Base-by-base conservation (phyloP, 2,797 vertebrate genomes). In the Onychomys torridus region DNA sequence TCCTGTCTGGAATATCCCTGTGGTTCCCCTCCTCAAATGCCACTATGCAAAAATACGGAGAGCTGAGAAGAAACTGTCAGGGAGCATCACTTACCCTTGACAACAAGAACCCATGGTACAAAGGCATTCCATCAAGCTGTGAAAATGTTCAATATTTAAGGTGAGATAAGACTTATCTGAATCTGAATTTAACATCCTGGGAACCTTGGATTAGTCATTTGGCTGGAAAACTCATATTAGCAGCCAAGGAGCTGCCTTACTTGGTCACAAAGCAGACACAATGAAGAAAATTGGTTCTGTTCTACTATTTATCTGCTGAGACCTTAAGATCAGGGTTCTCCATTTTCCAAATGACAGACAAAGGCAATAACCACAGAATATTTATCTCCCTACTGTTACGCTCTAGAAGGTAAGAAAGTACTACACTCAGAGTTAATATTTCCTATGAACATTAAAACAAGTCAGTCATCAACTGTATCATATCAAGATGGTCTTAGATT, bases 161-260 rank as follows among this genome's bases (percentile, higher is more conserved):
- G 90, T 97, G 82, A 94, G 93, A 81, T 89, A 92, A 21, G 5
- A 78, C 79, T 63, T 63, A 86, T 86, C 52, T 61, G n/a, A 91
- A 91, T 93, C 96, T 96, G 96, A 97, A 97, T 90, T 92, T 97
- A 96, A 95, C 94, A 97, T 69, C 78, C 83, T 95, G 87, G 55
- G 69, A 96, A 96, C 4, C 83, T 27, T 90, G 89, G 94, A 93
- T 96, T 94, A 96, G 92, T 79, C 86, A 95, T 55, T 95, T 96
- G 96, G 94, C 97, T 94, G 43, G 83, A 97, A 97, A 98, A 93
- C n/a, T 49, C 61, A 52, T 1, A 61, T 67, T 5, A 79, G 73
- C 55, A 88, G 96, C 93, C 97, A 97, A 97, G 89, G 95, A 90
- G n/a, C 76, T 94, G 84, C 83, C 84, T 94, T 34, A 57, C 61